Percentiles rank a stretch among this genome's conserved stretches.
Conservation (phyloP, 2,797 vertebrate species). For the Acropternis orthonyx region DNA sequence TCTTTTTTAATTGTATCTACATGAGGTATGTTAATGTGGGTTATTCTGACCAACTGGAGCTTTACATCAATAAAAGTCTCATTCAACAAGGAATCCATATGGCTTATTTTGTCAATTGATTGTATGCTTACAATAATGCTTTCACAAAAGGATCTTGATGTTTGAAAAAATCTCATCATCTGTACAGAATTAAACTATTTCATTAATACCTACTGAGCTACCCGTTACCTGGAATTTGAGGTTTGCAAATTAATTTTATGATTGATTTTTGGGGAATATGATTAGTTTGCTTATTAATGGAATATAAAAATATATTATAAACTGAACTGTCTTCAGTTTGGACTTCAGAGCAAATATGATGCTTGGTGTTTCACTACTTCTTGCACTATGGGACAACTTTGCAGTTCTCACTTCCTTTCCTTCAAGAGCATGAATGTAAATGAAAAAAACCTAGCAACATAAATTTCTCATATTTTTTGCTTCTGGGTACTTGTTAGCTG, state of each 20-base stretch:
- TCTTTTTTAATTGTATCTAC: neutral
- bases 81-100: neutral
- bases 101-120: neutral
- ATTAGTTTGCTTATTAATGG: neutral
- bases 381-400: neutral
- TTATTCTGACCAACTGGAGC: neutral
- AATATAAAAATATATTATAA: neutral
- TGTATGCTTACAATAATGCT: neutral
- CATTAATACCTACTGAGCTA: neutral
- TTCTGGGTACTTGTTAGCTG: neutral
- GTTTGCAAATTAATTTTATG: neutral
- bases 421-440: neutral
- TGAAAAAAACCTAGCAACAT: neutral
- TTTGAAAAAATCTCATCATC: neutral
- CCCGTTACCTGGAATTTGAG: neutral
- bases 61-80: neutral
- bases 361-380: neutral
- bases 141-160: neutral
- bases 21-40: neutral
- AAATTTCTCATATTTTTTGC: neutral
- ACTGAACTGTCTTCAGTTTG: neutral
- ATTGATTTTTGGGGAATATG: neutral
- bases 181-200: neutral
- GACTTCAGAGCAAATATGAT: neutral
- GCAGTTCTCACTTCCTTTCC: neutral